Base-by-base conservation (phyloP, 2,797 vertebrate species). In the Crypturellus tataupa region DNA sequence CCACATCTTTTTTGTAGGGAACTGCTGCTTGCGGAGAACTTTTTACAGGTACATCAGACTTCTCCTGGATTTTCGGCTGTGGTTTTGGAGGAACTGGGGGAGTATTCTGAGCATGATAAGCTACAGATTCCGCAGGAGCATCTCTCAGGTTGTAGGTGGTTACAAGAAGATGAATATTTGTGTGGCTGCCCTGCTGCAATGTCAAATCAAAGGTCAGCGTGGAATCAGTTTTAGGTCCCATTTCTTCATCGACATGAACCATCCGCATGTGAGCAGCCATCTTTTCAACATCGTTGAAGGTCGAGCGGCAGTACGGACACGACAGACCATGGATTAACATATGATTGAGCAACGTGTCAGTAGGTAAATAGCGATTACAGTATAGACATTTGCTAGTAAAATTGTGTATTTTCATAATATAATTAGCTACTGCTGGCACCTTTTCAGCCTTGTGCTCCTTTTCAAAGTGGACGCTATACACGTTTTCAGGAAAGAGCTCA, bases 361-460 rank as follows among this genome's bases (percentile, higher is more conserved):
- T 99, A 94, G 99, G 99, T 93, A 99, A 98, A 96, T 99, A 99
- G 87, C 99, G 99, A 96, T 99, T 99, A 97, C 99, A 99, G 97
- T 99, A 99, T 87, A 99, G 98, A 98, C 99, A 99, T 98, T 99
- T 99, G 98, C 99, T 99, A 97, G 99, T 99, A 96, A 99, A 99
- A 97, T 99, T 99, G 97, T 99, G 99, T 97, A 99, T 99, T 97
- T 99, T 99, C 99, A 99, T 99, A 90, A 99, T 99, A 97, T 99
- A 99, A 97, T 99, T 99, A 94, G 99, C 99, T 75, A 99, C 99
- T 0, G 99, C 99, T 2, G 99, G 99, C 62, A 99, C 99, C 98
- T 99, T 99, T 97, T 99, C 99, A 1, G 99, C 99, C 97, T 99
- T 99, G 97, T 99, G 99, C 97, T 99, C 99, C 87, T 99, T 99